phyloP scores from a whole-genome alignment of 2,888 invertebrate genomes.

The Synanthedon formicaeformis region DNA sequence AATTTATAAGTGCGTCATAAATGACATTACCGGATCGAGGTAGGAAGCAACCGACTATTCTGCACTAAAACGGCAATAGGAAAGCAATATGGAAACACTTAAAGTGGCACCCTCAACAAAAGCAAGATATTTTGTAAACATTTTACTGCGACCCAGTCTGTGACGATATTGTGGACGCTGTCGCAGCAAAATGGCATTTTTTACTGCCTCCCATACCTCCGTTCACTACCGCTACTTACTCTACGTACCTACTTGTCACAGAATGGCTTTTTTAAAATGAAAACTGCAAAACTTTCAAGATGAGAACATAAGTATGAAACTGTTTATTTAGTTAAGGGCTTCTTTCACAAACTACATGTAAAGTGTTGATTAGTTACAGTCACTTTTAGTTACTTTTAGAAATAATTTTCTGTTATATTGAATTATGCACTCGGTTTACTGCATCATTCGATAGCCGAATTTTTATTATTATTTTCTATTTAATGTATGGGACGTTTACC shows the following conservation, averaged over 20 bases:
- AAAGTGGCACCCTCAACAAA: slow-evolving; percentile 42
- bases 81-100: slow-evolving; percentile 50
- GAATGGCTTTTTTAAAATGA: slow-evolving; percentile 1
- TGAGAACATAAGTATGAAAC: no score
- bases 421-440: no score
- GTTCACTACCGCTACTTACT: slow-evolving; percentile 9
- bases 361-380: no score
- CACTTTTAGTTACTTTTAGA: no score
- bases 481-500: no score
- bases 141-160: slow-evolving; percentile 64
- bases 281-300: background rate
- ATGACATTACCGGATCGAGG: background rate
- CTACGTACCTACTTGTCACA: background rate
- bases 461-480: no score
- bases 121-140: slow-evolving; percentile 63
- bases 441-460: no score
- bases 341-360: no score
- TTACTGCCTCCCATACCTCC: slow-evolving; percentile 53
- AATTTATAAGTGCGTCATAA: no score
- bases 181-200: slow-evolving; percentile 57
- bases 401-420: no score
- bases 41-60: slow-evolving; percentile 11
- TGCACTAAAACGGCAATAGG: slow-evolving; percentile 43
- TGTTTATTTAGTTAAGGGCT: no score
- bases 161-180: slow-evolving; percentile 60